phyloP scores from a whole-genome alignment of 1,140 invertebrate genomes.

The Bombyx mandarina region DNA sequence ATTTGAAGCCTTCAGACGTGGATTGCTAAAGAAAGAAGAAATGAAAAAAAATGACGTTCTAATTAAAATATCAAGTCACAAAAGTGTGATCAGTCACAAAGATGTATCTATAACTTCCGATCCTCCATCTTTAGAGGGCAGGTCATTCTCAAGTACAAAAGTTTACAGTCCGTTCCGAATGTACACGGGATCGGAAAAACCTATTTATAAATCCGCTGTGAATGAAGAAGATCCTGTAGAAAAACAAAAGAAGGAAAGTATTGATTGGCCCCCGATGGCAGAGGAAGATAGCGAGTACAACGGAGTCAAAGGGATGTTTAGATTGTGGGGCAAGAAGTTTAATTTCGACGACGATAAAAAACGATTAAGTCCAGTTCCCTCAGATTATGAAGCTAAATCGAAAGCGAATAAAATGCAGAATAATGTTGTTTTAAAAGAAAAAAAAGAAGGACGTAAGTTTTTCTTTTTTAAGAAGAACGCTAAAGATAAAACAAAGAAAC shows the following conservation, averaged over 20 bases:
- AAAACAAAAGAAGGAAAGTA: slow-evolving; percentile 17
- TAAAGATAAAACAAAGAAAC: slow-evolving; percentile 28
- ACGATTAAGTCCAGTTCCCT: slow-evolving; percentile 11
- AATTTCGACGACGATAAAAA: slow-evolving; percentile 37
- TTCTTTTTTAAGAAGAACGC: slow-evolving; percentile 45
- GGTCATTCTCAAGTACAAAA: slow-evolving; percentile 34
- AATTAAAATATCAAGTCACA: slow-evolving; percentile 19
- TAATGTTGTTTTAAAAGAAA: slow-evolving; percentile 9
- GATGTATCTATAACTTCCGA: slow-evolving; percentile 47
- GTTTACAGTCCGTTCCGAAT: slow-evolving; percentile 18
- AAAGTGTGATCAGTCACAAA: slow-evolving; percentile 22
- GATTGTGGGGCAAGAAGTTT: slow-evolving; percentile 48
- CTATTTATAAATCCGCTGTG: slow-evolving; percentile 4
- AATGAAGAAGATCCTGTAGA: slow-evolving; percentile 10
- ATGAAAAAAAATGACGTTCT: slow-evolving; percentile 19
- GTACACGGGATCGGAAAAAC: slow-evolving; percentile 10
- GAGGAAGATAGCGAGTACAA: slow-evolving; percentile 27
- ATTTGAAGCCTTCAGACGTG: slow-evolving; percentile 38
- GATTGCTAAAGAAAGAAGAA: slow-evolving; percentile 32
- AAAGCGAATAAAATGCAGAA: slow-evolving; percentile 13
- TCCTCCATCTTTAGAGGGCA: slow-evolving; percentile 37
- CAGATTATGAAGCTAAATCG: slow-evolving; percentile 9
- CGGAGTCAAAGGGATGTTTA: slow-evolving; percentile 46
- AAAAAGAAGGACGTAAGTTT: slow-evolving; percentile 39
- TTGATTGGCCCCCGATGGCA: slow-evolving; percentile 12